These are phyloP conservation scores for Trachelus iudaicus DNA, from an alignment of 2,888 invertebrate species.

Conservation along the genomic window DNA sequence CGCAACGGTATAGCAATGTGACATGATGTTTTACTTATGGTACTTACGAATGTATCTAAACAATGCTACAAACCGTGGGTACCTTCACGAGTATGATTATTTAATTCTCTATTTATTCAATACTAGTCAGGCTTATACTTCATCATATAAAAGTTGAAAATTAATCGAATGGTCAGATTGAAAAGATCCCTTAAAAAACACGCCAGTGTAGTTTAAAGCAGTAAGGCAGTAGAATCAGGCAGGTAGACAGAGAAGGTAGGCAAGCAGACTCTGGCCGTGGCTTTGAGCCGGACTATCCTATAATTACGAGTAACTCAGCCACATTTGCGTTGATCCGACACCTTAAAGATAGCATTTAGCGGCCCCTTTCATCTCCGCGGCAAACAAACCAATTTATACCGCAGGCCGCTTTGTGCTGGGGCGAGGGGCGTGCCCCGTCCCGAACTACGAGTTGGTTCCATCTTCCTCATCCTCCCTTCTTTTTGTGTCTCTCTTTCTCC, in stretches of 20 bases:
- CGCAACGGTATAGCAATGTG: too few species aligned
- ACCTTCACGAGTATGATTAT: too few species aligned
- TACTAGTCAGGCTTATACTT: too few species aligned
- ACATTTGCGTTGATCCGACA: constrained; percentile 67
- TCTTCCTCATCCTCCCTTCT: constrained; percentile 10
- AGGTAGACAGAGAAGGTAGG: constrained; percentile 39
- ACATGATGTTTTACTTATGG: too few species aligned
- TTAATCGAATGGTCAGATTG: too few species aligned
- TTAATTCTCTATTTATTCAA: too few species aligned
- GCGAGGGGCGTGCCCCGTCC: constrained; percentile 68
- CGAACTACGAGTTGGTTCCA: constrained; percentile 18
- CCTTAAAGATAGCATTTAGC: constrained; percentile 67
- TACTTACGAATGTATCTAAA: too few species aligned
- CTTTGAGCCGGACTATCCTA: constrained; percentile 60
- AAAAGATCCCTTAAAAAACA: constrained; percentile 33
- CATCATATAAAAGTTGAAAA: too few species aligned
- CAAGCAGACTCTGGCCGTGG: constrained; percentile 49
- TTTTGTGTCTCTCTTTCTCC: constrained; percentile 7
- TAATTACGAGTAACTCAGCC: constrained; percentile 67
- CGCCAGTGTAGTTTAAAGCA: constrained; percentile 48
- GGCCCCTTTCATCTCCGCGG: constrained; percentile 67
- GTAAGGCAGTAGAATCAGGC: constrained; percentile 40
- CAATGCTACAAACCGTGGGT: too few species aligned
- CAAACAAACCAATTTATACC: constrained; percentile 67
- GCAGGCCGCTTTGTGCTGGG: constrained; percentile 68